These are phyloP conservation scores for Tethea ocularis DNA, from an alignment of 2,888 invertebrate species.

Conservation along the genomic window DNA sequence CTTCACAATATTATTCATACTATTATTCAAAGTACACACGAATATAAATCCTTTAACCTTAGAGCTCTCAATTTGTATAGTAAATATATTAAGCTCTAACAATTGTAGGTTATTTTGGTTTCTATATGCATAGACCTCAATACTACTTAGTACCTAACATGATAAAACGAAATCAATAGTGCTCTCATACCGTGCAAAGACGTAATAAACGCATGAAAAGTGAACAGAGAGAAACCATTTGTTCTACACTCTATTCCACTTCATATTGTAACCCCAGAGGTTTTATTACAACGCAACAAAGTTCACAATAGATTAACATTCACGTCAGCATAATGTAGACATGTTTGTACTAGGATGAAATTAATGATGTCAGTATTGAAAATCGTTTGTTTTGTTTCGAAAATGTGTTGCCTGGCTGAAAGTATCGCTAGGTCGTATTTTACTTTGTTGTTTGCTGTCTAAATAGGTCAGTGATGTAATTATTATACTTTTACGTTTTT, in stretches of 20 bases:
- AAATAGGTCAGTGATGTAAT: constrained; percentile 18
- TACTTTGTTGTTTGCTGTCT: constrained; percentile 39
- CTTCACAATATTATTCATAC: too few relatives aligned
- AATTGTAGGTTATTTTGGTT: too few relatives aligned
- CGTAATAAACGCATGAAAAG: constrained; percentile 76
- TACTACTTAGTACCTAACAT: constrained; percentile 51
- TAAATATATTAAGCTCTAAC: constrained; percentile 20
- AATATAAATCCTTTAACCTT: too few relatives aligned
- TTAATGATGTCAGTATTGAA: constrained; percentile 69
- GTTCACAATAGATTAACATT: constrained; percentile 29
- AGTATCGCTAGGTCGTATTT: constrained; percentile 45
- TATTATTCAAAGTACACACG: too few relatives aligned
- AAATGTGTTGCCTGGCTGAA: constrained; percentile 52
- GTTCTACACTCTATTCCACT: constrained; percentile 44
- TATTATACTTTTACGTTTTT: constrained; percentile 28
- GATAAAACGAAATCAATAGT: constrained; percentile 71
- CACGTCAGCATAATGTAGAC: constrained; percentile 33
- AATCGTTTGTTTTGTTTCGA: constrained; percentile 69
- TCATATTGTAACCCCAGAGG: constrained; percentile 20
- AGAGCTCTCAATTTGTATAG: too few relatives aligned
- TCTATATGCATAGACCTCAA: constrained; percentile 41
- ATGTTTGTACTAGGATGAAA: constrained; percentile 57
- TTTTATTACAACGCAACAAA: constrained; percentile 36
- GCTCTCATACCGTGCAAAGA: constrained; percentile 71
- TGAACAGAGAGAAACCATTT: constrained; percentile 65